Base-by-base conservation (phyloP, 2,113 vertebrate genomes). In the Narcine bancroftii region DNA sequence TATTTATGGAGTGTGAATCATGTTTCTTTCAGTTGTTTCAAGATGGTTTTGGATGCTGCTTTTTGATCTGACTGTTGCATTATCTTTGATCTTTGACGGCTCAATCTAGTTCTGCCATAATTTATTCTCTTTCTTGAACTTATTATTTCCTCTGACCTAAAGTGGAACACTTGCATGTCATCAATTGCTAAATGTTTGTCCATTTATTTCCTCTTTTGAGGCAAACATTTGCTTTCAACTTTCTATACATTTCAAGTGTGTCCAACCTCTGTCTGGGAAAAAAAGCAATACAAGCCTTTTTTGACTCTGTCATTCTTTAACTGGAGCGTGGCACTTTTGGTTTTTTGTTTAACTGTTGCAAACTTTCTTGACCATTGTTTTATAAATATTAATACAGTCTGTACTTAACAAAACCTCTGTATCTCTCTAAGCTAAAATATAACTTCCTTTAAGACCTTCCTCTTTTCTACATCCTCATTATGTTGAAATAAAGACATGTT, bases 361-460 rank as follows among this genome's bases (percentile, higher is more conserved):
- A 87, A 17, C 33, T 60, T 87, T 36, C 45, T 87, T 87, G 81
- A 87, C n/a, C 1, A 36, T 36, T 15, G 7, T 60, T 60, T 56
- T 60, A 36, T 63, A 36, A 56, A 87, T 87, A 60, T 19, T 60
- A 36, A 60, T 36, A 36, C 2, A 45, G 15, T 36, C 53, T 6
- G 81, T 60, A 5, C 81, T 36, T 17, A 17, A 21, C 33, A 60
- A 36, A 87, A 87, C 15, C 17, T 3, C 53, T 26, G 45, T 81
- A 24, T 50, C 45, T 26, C 53, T 56, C n/a, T 87, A 87, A 60
- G n/a, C 81, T 87, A 87, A 87, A 87, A 21, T 87, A 63, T 9
- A 87, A 63, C 81, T 87, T 87, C 81, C 81, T 63, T 2, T 56
- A 60, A 87, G n/a, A 29, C 19, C 81, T 87, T 87, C 81, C 81